A percentile compares a stretch with the other conserved stretches of the same genome.
Conservation (phyloP, 2,888 invertebrate genomes). For the Cecidostiba fungosa region DNA sequence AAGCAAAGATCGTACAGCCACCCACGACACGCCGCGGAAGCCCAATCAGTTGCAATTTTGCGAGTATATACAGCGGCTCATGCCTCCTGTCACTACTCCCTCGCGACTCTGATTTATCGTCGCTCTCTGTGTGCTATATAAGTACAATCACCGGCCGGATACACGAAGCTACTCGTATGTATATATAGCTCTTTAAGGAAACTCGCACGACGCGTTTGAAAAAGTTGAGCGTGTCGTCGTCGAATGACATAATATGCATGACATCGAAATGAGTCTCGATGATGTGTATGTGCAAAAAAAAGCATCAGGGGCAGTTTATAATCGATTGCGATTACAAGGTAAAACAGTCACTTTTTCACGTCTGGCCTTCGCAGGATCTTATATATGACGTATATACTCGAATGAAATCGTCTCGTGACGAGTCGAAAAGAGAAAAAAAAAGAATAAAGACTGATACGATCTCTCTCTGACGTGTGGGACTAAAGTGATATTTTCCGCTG, state of each 20-base stretch:
- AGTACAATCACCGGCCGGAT: neutral
- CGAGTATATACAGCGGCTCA: neutral
- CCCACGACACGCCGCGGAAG: conserved; percentile 25
- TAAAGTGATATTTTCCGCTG: neutral
- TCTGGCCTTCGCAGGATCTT: too few species aligned
- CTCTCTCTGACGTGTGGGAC: neutral
- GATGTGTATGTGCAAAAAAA: too few species aligned
- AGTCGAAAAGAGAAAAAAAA: neutral
- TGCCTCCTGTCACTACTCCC: neutral
- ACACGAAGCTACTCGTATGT: neutral
- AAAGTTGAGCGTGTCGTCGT: too few species aligned
- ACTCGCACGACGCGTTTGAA: neutral
- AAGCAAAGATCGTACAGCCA: conserved; percentile 4
- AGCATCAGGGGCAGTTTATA: too few species aligned
- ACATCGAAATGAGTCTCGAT: too few species aligned
- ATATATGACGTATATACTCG: too few species aligned
- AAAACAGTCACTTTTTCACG: too few species aligned
- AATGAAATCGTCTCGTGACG: too few species aligned
- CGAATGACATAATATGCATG: too few species aligned
- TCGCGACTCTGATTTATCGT: conserved; percentile 29
- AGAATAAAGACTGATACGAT: neutral
- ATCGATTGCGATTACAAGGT: too few species aligned
- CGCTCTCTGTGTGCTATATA: neutral
- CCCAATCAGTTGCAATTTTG: conserved; percentile 28
- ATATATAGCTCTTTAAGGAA: conserved; percentile 2